Evolutionary conservation across 2,797 vertebrate genomes (phyloP).

Genomic region (Momotus momota): DNA sequence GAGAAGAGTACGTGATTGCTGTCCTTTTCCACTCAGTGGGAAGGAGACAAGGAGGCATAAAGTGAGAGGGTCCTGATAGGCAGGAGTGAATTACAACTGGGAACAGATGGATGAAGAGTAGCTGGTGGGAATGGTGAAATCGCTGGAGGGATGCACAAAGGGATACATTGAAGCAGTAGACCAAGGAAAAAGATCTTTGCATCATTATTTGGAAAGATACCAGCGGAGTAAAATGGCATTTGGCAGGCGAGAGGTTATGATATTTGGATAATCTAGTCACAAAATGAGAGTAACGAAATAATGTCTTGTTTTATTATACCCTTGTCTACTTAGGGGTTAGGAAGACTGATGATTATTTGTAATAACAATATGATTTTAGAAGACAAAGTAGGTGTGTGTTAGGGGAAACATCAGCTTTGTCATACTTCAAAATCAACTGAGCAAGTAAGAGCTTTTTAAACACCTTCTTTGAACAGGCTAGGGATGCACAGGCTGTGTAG

Average conservation of each 20-base stretch:
- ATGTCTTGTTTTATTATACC: background rate
- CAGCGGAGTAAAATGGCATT: background rate
- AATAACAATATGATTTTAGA: background rate
- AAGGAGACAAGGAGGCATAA: background rate
- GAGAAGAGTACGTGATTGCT: background rate
- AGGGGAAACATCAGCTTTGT: background rate
- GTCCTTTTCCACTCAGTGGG: background rate
- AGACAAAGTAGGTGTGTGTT: background rate
- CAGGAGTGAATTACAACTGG: background rate
- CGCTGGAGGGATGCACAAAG: background rate
- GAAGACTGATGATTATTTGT: background rate
- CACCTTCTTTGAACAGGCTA: background rate
- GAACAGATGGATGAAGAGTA: background rate
- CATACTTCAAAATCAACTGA: background rate
- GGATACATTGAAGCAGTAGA: background rate
- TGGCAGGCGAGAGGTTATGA: background rate
- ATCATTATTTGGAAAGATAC: background rate
- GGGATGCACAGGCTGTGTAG: background rate
- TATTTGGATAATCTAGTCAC: background rate
- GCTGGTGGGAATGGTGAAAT: background rate
- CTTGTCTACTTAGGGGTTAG: background rate
- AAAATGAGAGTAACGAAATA: background rate
- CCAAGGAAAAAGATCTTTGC: background rate
- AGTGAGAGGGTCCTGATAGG: background rate
- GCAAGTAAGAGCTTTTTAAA: slow-evolving; percentile 19